Evolutionary conservation across 2,113 vertebrate genomes (phyloP).

Genomic region (Bubalus kerabau): DNA sequence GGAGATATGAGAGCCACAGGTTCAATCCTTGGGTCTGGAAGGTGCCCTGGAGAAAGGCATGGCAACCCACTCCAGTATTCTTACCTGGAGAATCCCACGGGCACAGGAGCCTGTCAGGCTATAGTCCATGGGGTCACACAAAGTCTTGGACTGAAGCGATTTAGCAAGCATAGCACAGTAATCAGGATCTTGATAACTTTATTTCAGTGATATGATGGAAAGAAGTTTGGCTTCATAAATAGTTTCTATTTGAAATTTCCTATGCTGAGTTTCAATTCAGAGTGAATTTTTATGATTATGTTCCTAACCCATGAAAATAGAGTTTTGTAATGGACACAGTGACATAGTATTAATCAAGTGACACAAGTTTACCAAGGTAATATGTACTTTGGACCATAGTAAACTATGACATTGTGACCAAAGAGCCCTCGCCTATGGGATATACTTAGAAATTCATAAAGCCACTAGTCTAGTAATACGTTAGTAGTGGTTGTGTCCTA

Average conservation of each 20-base stretch:
- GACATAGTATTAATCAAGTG: background rate
- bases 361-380: background rate
- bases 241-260: background rate
- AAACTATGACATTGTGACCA: conserved; percentile 35
- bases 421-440: background rate
- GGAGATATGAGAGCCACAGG: background rate
- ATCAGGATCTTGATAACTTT: background rate
- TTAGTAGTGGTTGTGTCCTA: background rate
- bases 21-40: background rate
- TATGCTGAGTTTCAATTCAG: background rate
- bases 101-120: background rate
- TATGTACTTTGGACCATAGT: conserved; percentile 36
- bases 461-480: conserved; percentile 29
- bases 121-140: background rate
- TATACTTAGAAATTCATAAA: conserved; percentile 64
- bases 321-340: conserved; percentile 21
- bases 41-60: background rate
- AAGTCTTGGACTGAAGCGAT: background rate
- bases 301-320: conserved; percentile 42
- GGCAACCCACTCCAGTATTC: background rate
- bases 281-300: background rate
- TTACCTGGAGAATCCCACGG: background rate
- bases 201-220: background rate
- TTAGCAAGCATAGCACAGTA: background rate
- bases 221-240: background rate